Evolutionary conservation across 1,140 invertebrate species (phyloP), one percentile per base, ranked within the genome.

Genomic region (Diabrotica virgifera): DNA sequence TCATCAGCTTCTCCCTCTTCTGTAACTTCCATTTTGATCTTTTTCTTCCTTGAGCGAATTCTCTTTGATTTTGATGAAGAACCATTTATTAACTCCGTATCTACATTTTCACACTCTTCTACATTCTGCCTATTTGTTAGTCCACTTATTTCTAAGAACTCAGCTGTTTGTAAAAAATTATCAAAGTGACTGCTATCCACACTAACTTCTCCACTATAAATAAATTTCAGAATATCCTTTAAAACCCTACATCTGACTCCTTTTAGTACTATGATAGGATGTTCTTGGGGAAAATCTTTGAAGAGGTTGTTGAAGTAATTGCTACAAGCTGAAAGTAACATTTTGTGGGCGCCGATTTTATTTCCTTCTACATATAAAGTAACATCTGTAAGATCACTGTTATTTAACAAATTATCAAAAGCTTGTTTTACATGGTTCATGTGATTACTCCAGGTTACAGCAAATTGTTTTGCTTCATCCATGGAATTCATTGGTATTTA

Each of bases 211-310:
- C 70, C 70, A 35, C 62, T 64, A 75, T 93, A 94, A 87, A 94
- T 94, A 75, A 94, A 94, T 76, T 92, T 88, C 14, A 94, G 84
- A 59, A 94, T 86, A 13, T 90, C 90, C 72, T 86, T 86, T 71
- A 95, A 82, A 79, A 94, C 90, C 70, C 90, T 87, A 72, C 86
- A 92, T 74, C 89, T 89, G 51, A 94, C 89, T 79, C 93, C 92
- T 74, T 88, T 86, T 74, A 94, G 90, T 80, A 94, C 91, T 64
- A 94, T 90, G 51, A 94, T 89, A 62, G 91, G 92, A 82, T 93
- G 91, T 67, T 90, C 88, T 74, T 90, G 92, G 36, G 91, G 91
- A 80, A 91, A 92, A 79, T 92, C 90, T 80, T 89, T 89, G 80
- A 93, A 89, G 75, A 93, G 86, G 78, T 91, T 89, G 74, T 87